Evolutionary conservation across 53 echinoderm and acorn worm genomes (phyloP).

Genomic region (Echinarachnius parma): DNA sequence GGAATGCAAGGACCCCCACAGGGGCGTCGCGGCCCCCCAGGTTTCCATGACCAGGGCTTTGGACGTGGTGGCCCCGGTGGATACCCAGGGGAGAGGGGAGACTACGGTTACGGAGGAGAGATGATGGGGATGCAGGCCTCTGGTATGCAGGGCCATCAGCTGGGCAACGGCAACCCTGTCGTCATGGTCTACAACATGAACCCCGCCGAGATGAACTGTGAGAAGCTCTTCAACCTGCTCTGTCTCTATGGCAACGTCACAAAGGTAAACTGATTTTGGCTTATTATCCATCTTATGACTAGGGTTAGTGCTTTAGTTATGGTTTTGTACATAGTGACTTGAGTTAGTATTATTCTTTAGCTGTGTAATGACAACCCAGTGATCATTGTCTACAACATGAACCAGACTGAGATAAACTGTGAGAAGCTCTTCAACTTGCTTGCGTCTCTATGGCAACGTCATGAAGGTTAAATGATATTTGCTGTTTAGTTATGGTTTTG

Average conservation of each 20-base stretch:
- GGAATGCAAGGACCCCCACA: constrained; percentile 62
- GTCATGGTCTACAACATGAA: constrained; percentile 95
- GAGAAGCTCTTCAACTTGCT: no score
- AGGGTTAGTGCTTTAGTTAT: no score
- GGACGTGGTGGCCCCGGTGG: constrained; percentile 55
- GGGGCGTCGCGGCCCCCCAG: constrained; percentile 45
- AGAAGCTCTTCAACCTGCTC: constrained; percentile 89
- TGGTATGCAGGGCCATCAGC: constrained; percentile 53
- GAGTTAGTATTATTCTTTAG: no score
- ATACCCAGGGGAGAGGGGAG: constrained; percentile 61
- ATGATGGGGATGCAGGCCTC: constrained; percentile 79
- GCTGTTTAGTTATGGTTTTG: no score
- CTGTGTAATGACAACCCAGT: no score
- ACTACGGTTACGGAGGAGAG: constrained; percentile 57
- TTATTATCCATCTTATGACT: no score
- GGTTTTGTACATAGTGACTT: no score
- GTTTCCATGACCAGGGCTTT: constrained; percentile 43
- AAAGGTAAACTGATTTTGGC: no score
- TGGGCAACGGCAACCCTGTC: constrained; percentile 81
- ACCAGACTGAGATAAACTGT: no score
- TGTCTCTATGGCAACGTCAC: constrained; percentile 96
- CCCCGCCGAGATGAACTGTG: constrained; percentile 91
- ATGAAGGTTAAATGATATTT: no score
- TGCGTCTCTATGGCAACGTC: no score
- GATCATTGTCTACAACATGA: no score